Base-by-base conservation (phyloP, 1,140 invertebrate genomes). In the Lepidostoma basale region DNA sequence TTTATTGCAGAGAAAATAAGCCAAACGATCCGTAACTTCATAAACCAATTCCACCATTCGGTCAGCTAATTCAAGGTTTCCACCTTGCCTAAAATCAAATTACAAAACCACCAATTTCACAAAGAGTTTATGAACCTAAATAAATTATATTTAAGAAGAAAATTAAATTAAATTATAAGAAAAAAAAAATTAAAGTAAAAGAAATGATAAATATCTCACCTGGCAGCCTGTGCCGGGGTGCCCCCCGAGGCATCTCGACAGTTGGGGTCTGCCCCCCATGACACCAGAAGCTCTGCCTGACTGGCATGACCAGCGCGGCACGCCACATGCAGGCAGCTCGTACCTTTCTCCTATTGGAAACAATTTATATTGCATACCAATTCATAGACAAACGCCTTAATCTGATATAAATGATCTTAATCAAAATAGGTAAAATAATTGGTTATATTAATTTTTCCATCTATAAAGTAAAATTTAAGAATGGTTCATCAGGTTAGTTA, bases 221-320 rank as follows among this genome's bases (percentile, higher is more conserved):
- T 92, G 44, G 95, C 94, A 82, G 92, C 89, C 74, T 95, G 92
- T 23, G 90, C 85, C 3, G 93, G 88, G 9, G 89, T 92, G 76
- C 90, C 88, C 6, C 92, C 91, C 76, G 87, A 84, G 45, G 82
- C 84, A 82, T 97, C 95, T 14, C 88, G 75, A 22, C 88, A 87
- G 62, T 88, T 94, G 36, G 96, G 94, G 85, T 98, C 96, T 25
- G 95, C 96, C 10, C 98, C 98, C 86, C 98, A 98, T 6, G 94
- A 88, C 67, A 95, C 87, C 45, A 99, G 83, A 71, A 99, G 83
- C 84, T 99, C 97, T 18, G 94, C 86, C 79, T 97, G 94, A 2
- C 89, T 85, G 22, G 88, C 81, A 81, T 96, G 94, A 6, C 94
- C 93, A 49, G 90, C 90, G 64, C 91, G 87, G 28, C 95, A 95